Evolutionary conservation across 1,140 invertebrate species (phyloP), one percentile per base, ranked within the genome.

Genomic region (Drosophila bocki): DNA sequence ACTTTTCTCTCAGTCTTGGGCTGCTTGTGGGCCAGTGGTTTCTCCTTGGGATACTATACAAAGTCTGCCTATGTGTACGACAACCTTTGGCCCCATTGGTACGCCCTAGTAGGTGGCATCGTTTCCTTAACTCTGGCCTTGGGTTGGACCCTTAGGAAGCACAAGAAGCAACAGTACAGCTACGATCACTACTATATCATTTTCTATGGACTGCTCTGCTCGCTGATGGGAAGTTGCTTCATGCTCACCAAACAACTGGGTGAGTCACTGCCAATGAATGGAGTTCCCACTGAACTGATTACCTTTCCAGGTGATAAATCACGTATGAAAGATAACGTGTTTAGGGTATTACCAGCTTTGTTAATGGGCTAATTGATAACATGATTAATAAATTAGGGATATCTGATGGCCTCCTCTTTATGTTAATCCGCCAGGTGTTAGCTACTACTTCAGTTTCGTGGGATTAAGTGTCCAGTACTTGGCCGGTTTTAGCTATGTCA

Each of bases 171-270:
- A 22, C 65, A 88, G 42, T 86, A 92, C 41, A 78, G 77, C 44
- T 92, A 71, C 35, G 87, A 92, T 75, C 88, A 92, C 29, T 92
- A 72, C 62, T 92, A 92, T 26, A 71, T 92, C 7, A 87, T 92
- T 0, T 91, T 92, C 57, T 92, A 92, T 17, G 91, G 91, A 0
- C 33, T 92, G 22, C 64, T 91, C 2, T 92, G 91, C 26, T 84
- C 75, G 6, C 53, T 92, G 13, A 78, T 92, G 53, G 88, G 91
- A 19, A 78, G 81, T 41, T 92, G 87, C 59, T 92, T 92, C 48
- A 83, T 92, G 82, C 71, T 92, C 7, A 91, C 79, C 57, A 91
- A 79, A 22, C 85, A 90, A 48, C 42, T 91, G 44, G 72, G 91
- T 92, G 45, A 86, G 87, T 86, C 45, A 7, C 13, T 5, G 19